Conservation (phyloP, 2,797 vertebrate species). For the Molossus molossus region DNA sequence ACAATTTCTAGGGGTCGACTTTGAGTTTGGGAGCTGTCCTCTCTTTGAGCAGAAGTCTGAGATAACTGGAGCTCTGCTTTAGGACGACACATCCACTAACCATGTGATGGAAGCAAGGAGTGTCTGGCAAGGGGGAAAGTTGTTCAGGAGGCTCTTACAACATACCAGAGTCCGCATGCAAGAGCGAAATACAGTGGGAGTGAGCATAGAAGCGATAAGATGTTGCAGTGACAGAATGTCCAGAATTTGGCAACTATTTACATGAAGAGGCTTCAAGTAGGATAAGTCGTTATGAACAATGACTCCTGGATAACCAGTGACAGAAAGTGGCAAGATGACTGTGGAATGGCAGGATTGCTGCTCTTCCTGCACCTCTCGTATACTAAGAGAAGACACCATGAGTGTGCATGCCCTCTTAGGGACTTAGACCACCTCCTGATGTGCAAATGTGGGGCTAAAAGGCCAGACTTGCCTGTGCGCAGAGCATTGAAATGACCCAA, state of each 20-base stretch:
- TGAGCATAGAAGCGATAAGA: not conserved
- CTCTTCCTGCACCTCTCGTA: not conserved
- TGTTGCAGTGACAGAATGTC: not conserved
- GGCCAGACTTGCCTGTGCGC: not conserved
- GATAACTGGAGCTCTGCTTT: not conserved
- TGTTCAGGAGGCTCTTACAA: not conserved
- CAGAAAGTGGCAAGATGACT: not conserved
- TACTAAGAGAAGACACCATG: not conserved
- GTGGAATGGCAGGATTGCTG: not conserved
- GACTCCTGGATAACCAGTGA: not conserved
- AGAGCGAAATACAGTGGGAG: not conserved
- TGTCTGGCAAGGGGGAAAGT: not conserved
- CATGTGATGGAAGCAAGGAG: not conserved
- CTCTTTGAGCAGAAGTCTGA: not conserved
- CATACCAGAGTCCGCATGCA: not conserved
- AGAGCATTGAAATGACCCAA: not conserved
- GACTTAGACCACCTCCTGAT: not conserved
- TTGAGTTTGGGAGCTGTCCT: not conserved
- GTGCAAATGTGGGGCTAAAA: not conserved
- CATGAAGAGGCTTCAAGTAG: not conserved
- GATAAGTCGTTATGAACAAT: not conserved
- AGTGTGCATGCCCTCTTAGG: not conserved
- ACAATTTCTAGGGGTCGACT: slow-evolving; percentile 4
- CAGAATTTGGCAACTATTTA: not conserved
- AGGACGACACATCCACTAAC: not conserved